Percentiles rank a stretch among this genome's conserved stretches.
These are phyloP conservation scores for Ganaspis brasiliensis DNA, from an alignment of 2,888 invertebrate species.

Conservation along the genomic window DNA sequence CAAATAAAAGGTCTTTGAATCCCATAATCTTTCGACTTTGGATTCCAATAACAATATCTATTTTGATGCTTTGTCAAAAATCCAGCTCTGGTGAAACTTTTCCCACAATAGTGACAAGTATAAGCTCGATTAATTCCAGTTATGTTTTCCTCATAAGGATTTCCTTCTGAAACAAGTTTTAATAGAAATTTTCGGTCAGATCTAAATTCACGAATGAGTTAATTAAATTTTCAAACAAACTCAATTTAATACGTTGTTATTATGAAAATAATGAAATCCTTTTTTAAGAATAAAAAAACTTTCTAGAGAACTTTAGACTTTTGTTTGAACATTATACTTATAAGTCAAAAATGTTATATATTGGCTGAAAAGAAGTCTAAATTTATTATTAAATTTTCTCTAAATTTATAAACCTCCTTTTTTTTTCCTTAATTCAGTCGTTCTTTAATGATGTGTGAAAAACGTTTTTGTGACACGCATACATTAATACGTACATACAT, in stretches of 20 bases:
- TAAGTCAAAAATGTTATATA: no score
- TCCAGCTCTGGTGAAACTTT: slow-evolving; percentile 63
- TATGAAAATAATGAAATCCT: no score
- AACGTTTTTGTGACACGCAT: no score
- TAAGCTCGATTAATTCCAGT: slow-evolving; percentile 15
- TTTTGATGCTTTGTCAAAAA: slow-evolving; percentile 62
- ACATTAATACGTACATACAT: no score
- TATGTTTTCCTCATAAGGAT: background rate
- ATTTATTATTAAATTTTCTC: no score
- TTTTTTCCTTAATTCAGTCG: no score
- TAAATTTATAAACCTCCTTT: no score
- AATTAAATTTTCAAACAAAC: background rate
- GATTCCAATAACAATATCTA: slow-evolving; percentile 68
- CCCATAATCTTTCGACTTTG: slow-evolving; percentile 55
- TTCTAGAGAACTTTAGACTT: no score
- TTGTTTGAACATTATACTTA: no score
- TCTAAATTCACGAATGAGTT: background rate
- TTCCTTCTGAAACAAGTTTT: slow-evolving; percentile 26
- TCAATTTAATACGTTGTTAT: background rate
- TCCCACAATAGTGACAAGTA: slow-evolving; percentile 66
- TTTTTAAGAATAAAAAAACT: no score
- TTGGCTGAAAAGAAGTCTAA: no score
- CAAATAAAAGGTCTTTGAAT: slow-evolving; percentile 66
- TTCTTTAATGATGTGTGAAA: no score
- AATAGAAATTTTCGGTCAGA: slow-evolving; percentile 37